phyloP scores from a whole-genome alignment of 1,140 invertebrate species.

The Sarcophaga bullata region DNA sequence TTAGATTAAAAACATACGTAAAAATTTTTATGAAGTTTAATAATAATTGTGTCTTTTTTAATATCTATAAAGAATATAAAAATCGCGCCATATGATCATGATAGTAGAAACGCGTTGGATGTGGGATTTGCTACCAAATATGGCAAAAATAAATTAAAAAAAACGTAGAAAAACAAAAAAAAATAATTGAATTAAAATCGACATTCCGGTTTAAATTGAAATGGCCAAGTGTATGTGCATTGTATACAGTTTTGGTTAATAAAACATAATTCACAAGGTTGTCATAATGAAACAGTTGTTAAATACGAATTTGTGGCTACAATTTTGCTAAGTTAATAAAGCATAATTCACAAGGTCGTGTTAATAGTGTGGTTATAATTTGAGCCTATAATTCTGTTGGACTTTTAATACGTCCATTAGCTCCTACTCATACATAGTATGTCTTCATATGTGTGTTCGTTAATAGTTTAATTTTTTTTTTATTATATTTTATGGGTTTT shows the following conservation, averaged over 20 bases:
- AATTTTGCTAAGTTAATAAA: too few species aligned
- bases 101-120: neutral
- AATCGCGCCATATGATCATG: too few species aligned
- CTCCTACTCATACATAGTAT: neutral
- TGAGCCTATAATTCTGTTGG: too few species aligned
- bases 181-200: neutral
- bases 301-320: neutral
- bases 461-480: neutral
- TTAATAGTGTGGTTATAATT: too few species aligned
- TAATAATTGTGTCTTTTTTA: neutral
- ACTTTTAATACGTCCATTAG: neutral
- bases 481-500: neutral
- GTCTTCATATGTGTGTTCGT: neutral
- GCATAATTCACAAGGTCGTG: too few species aligned
- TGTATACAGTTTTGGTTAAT: neutral
- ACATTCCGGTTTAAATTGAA: neutral
- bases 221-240: neutral
- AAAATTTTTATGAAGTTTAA: neutral
- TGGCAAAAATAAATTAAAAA: neutral
- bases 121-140: neutral
- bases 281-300: neutral
- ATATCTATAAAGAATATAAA: neutral
- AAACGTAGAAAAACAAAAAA: neutral
- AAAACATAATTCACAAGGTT: conserved; percentile 8
- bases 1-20: neutral